Evolutionary conservation across 2,113 vertebrate genomes (phyloP), one percentile per base, ranked within the genome.

Genomic region (Cathartes aura): DNA sequence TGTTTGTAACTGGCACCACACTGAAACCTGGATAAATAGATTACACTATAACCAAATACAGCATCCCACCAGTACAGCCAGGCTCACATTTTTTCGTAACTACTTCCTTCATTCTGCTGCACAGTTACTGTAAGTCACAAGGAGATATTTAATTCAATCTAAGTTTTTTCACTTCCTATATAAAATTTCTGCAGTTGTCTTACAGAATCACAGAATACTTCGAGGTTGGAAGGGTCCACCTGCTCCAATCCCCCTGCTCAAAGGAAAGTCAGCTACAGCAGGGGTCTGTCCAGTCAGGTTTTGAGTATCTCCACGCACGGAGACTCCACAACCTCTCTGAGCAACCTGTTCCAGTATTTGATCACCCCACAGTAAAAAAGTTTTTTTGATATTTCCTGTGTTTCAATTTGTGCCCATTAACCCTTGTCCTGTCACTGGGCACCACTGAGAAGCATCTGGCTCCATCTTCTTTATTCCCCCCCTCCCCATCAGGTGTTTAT

Each of bases 1-100:
- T 97, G 97, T 98, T 97, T 97, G 92, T 56, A 96, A 95, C 64
- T 95, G 94, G 97, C 96, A 97, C 72, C 94, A 94, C 84, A 88
- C 56, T 96, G 93, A 96, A 97, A 96, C 82, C 83, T 93, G 90
- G 94, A 97, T 96, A 98, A 97, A 92, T 64, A 87, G 85, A 93
- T 96, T 96, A 93, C 93, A 89, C 95, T 94, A 90, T 92, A 97
- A 97, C 92, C 86, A 97, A 94, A 92, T 86, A 96, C 70, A 95
- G 90, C 82, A 88, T 88, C 87, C 63, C 93, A 97, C 96, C 78
- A 97, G 79, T 68, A 87, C 23, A 91, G 47, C 67, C 66, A 91
- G 62, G 81, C 90, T 96, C 76, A 90, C 71, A 73, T 70, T 87
- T 85, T 88, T 90, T 93, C 50, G 14, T 66, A 82, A 82, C 21